Conservation (phyloP, 64 coral and sea anemone genomes). For the Acropora tenuis region DNA sequence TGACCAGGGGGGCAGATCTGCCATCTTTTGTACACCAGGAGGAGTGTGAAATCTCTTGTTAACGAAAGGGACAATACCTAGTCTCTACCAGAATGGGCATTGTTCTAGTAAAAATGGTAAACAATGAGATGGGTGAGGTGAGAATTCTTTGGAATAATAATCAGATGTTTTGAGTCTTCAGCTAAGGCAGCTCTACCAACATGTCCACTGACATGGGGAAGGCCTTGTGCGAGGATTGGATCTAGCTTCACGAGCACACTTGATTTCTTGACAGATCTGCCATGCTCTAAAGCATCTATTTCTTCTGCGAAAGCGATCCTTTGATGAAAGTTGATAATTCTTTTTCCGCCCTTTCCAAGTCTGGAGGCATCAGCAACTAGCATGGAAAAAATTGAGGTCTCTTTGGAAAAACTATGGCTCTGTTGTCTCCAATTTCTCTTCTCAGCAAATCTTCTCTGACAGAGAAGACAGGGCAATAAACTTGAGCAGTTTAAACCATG, state of each 20-base stretch:
- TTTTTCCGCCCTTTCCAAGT: background rate
- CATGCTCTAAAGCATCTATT: background rate
- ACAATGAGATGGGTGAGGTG: background rate
- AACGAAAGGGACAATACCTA: background rate
- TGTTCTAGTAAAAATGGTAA: background rate
- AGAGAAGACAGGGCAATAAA: no score
- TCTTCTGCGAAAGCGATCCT: background rate
- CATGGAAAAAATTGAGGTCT: no score
- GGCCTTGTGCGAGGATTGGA: background rate
- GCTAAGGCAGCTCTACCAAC: background rate
- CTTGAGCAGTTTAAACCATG: no score
- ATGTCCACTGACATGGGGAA: background rate
- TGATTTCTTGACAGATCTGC: background rate
- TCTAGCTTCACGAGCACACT: background rate
- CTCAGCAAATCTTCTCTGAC: no score
- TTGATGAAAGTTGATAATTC: background rate
- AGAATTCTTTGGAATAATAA: background rate
- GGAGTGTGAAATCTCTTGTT: background rate
- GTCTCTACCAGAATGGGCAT: background rate
- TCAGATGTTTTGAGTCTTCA: background rate
- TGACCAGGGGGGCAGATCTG: background rate
- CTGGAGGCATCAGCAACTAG: background rate
- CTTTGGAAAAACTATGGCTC: no score
- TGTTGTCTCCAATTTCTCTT: no score
- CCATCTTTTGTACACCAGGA: slow-evolving; percentile 7